Evolutionary conservation across 2,797 vertebrate species (phyloP).

Genomic region (Galago senegalensis): DNA sequence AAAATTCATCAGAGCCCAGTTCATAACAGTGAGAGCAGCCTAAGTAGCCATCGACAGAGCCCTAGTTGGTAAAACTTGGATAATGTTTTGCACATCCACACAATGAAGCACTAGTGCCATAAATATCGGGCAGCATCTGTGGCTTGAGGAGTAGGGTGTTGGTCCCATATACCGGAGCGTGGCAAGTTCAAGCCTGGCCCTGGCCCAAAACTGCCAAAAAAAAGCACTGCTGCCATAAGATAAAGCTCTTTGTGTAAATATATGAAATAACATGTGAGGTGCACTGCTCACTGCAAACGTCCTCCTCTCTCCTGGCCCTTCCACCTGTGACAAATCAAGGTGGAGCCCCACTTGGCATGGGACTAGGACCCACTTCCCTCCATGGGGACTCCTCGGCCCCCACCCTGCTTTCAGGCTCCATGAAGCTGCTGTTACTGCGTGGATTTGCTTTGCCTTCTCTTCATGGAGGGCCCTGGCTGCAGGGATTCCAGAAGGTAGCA

Average conservation of each 20-base stretch:
- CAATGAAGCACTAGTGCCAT: neutral
- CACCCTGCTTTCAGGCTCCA: neutral
- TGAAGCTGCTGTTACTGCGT: neutral
- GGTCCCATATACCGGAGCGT: too few relatives aligned
- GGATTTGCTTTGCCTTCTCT: neutral
- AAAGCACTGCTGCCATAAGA: neutral
- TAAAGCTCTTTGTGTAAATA: neutral
- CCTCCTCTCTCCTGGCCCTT: neutral
- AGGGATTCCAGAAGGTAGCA: neutral
- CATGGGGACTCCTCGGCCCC: neutral
- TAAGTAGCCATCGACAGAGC: neutral
- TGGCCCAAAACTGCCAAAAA: too few relatives aligned
- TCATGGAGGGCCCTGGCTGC: neutral
- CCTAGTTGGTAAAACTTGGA: neutral
- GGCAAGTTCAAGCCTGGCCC: too few relatives aligned
- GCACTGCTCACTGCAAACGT: too few relatives aligned
- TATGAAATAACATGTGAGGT: neutral
- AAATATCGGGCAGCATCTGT: too few relatives aligned
- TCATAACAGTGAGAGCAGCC: neutral
- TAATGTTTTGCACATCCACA: neutral
- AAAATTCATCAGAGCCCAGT: neutral
- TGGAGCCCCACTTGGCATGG: neutral
- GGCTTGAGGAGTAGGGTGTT: too few relatives aligned
- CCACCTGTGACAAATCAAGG: neutral
- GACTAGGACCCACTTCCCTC: neutral